phyloP scores from a whole-genome alignment of 1,140 invertebrate species.

The Zaprionus capensis region DNA sequence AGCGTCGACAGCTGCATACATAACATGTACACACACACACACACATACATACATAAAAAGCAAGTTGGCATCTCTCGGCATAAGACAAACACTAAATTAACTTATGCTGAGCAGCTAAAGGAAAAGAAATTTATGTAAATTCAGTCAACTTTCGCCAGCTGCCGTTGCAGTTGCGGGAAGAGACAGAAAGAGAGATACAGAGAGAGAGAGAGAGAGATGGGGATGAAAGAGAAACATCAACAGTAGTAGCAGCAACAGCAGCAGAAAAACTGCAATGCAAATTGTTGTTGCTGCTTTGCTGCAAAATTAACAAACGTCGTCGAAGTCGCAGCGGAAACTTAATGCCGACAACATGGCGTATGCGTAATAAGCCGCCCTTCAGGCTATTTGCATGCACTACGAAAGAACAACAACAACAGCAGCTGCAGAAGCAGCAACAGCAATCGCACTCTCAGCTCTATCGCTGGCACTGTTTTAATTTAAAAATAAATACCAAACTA shows the following conservation, averaged over 20 bases:
- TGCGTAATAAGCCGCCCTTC: slow-evolving; percentile 40
- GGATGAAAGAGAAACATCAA: neutral
- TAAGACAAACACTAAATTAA: slow-evolving; percentile 79
- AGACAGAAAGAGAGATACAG: neutral
- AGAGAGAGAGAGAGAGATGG: neutral
- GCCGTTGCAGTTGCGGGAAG: slow-evolving; percentile 22
- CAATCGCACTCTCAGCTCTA: neutral
- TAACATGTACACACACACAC: slow-evolving; percentile 35
- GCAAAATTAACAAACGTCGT: slow-evolving; percentile 65
- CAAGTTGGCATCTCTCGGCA: slow-evolving; percentile 30
- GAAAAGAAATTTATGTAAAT: slow-evolving; percentile 65
- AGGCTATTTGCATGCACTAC: slow-evolving; percentile 29
- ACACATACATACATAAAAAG: slow-evolving; percentile 14
- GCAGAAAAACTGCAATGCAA: slow-evolving; percentile 29
- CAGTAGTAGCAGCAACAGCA: neutral
- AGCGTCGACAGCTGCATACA: slow-evolving; percentile 73
- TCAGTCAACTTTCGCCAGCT: slow-evolving; percentile 56
- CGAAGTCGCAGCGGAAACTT: slow-evolving; percentile 26
- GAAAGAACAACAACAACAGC: neutral
- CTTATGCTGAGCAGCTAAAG: slow-evolving; percentile 72
- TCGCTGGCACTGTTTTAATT: slow-evolving; percentile 40
- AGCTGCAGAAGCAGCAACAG: neutral
- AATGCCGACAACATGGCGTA: slow-evolving; percentile 46
- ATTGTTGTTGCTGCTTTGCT: slow-evolving; percentile 46
- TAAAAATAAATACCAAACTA: slow-evolving; percentile 43